Percentiles rank a stretch among this genome's conserved stretches.
Conservation (phyloP, 2,113 vertebrate genomes). For the Sprattus sprattus region DNA sequence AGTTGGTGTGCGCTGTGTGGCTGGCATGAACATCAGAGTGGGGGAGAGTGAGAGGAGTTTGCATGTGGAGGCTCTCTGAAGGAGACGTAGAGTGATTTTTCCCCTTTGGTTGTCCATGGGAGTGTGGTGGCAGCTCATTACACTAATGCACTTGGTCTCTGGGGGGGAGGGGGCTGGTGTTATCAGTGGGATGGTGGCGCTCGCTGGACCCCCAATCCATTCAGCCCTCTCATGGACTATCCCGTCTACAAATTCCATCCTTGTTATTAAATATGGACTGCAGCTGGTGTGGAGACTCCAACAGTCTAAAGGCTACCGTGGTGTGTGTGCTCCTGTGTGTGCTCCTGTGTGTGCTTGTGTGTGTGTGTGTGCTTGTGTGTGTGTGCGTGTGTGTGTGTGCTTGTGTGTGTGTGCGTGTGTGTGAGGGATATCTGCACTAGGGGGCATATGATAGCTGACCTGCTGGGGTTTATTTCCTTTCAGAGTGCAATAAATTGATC, state of each 20-base stretch:
- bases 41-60: neutral
- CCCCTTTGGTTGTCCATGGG: neutral
- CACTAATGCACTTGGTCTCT: constrained; percentile 67
- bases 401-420: neutral
- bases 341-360: neutral
- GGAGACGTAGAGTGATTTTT: constrained; percentile 21
- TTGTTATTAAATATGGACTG: neutral
- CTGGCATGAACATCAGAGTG: neutral
- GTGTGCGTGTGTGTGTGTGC: constrained; percentile 21
- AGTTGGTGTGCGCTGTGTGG: neutral
- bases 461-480: neutral
- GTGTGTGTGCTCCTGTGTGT: constrained; percentile 3
- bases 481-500: neutral
- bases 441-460: neutral
- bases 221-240: neutral
- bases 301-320: neutral
- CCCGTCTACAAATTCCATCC: neutral
- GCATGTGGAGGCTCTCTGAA: constrained; percentile 3
- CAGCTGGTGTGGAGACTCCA: neutral
- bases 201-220: neutral
- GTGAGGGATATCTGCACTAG: neutral
- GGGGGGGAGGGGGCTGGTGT: constrained; percentile 42
- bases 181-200: neutral
- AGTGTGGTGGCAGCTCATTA: constrained; percentile 64
- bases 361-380: neutral